These are phyloP conservation scores for Melanotaenia maccullochi DNA, from an alignment of 2,797 vertebrate species.

Conservation along the genomic window DNA sequence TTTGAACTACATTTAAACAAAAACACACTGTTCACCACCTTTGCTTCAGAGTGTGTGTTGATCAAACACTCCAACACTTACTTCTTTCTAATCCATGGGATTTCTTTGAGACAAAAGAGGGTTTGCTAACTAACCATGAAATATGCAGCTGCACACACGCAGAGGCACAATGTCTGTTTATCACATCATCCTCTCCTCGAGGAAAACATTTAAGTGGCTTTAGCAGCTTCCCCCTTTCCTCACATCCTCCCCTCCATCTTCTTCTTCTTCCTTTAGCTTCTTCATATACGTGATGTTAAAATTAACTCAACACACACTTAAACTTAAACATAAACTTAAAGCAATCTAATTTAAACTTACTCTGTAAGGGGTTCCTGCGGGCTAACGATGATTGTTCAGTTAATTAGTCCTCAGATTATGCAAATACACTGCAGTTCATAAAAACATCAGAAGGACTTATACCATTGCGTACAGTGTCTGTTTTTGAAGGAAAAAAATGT, in stretches of 20 bases:
- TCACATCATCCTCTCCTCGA: conserved; percentile 29
- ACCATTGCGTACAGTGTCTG: conserved; percentile 9
- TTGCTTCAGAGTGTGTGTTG: conserved; percentile 14
- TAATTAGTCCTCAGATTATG: conserved; percentile 21
- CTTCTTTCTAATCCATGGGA: conserved; percentile 36
- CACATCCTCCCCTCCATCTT: not conserved
- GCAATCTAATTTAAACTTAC: conserved; percentile 34
- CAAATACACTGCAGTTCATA: conserved; percentile 11
- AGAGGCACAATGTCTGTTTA: conserved; percentile 8
- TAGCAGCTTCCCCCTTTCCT: not conserved
- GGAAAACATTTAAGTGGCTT: conserved; percentile 22
- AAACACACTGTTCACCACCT: conserved; percentile 3
- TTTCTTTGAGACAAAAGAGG: conserved; percentile 35
- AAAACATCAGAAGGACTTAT: conserved; percentile 1
- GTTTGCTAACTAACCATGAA: conserved; percentile 41
- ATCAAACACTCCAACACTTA: conserved; percentile 30
- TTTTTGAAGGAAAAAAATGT: conserved; percentile 1
- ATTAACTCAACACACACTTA: conserved; percentile 36
- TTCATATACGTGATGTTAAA: conserved; percentile 44
- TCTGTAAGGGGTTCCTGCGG: conserved; percentile 25
- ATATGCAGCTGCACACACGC: conserved; percentile 55
- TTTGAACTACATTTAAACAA: conserved; percentile 6
- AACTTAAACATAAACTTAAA: conserved; percentile 3
- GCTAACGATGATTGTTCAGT: conserved; percentile 35
- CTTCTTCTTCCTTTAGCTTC: not conserved